These are phyloP conservation scores for Cephus sareptanus DNA, from an alignment of 2,888 invertebrate genomes.

Conservation along the genomic window DNA sequence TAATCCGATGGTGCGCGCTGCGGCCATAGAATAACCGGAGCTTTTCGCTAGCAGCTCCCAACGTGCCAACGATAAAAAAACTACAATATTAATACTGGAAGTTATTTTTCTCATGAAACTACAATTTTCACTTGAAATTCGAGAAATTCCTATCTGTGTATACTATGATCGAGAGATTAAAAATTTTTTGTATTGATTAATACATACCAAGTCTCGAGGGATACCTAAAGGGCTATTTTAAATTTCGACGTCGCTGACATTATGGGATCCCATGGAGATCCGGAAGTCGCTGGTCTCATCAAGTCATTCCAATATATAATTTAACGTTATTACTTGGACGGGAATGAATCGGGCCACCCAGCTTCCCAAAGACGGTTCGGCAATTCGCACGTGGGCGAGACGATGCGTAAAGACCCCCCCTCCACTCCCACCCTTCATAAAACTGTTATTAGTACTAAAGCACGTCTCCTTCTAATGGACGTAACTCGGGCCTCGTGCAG, in stretches of 20 bases:
- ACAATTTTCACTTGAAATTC: not conserved
- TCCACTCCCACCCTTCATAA: constrained; percentile 22
- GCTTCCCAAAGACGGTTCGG: not conserved
- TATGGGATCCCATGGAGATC: not conserved
- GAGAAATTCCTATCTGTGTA: not conserved
- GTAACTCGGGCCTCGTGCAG: not conserved
- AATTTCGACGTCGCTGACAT: not conserved
- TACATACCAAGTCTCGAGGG: too few species aligned
- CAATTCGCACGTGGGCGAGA: constrained; percentile 30
- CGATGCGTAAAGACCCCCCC: constrained; percentile 34
- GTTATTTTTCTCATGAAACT: not conserved
- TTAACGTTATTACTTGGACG: not conserved
- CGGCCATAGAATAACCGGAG: not conserved
- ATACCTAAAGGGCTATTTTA: not conserved
- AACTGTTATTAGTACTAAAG: constrained; percentile 48
- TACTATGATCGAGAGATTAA: too few species aligned
- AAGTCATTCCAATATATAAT: not conserved
- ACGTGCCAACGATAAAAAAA: not conserved
- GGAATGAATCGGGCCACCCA: not conserved
- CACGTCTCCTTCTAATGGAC: not conserved
- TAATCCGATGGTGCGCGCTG: constrained; percentile 15
- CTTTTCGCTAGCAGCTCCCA: not conserved
- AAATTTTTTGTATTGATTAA: too few species aligned
- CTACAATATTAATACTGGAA: not conserved
- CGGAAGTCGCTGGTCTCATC: not conserved